Percentiles rank a stretch among this genome's conserved stretches.
Evolutionary conservation across 2,797 vertebrate species (phyloP).

Genomic region (Mormyrops boulengeri): DNA sequence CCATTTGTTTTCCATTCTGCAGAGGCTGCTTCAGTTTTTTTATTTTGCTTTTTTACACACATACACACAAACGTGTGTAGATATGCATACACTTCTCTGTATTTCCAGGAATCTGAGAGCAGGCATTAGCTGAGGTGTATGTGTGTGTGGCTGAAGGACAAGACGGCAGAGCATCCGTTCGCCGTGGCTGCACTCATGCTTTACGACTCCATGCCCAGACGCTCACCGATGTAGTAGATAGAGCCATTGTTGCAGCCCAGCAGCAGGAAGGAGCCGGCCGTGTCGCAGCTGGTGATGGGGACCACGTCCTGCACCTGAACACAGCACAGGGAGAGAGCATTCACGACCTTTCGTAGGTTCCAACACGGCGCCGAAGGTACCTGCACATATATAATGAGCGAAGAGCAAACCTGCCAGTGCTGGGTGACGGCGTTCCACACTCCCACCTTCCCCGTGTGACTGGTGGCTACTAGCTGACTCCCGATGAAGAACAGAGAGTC

Average conservation of each 20-base stretch:
- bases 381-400: background rate
- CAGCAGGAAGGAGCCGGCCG: slow-evolving; percentile 88
- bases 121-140: background rate
- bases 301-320: slow-evolving; percentile 92
- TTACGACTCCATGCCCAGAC: background rate
- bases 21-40: background rate
- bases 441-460: slow-evolving; percentile 96
- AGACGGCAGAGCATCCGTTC: background rate
- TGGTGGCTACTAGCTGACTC: slow-evolving; percentile 93
- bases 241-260: slow-evolving; percentile 95
- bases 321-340: background rate
- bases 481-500: slow-evolving; percentile 98
- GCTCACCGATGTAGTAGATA: slow-evolving; percentile 94
- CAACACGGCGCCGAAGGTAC: background rate
- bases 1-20: background rate
- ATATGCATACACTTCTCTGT: background rate
- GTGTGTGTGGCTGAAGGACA: background rate
- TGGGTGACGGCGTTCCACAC: slow-evolving; percentile 98
- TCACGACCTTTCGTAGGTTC: background rate
- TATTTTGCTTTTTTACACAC: background rate
- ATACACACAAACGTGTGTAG: background rate
- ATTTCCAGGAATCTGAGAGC: background rate
- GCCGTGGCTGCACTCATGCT: background rate
- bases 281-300: slow-evolving; percentile 94
- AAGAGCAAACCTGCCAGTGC: slow-evolving; percentile 84